These are phyloP conservation scores for Morpho achilles DNA, from an alignment of 2,888 invertebrate species.

Conservation along the genomic window DNA sequence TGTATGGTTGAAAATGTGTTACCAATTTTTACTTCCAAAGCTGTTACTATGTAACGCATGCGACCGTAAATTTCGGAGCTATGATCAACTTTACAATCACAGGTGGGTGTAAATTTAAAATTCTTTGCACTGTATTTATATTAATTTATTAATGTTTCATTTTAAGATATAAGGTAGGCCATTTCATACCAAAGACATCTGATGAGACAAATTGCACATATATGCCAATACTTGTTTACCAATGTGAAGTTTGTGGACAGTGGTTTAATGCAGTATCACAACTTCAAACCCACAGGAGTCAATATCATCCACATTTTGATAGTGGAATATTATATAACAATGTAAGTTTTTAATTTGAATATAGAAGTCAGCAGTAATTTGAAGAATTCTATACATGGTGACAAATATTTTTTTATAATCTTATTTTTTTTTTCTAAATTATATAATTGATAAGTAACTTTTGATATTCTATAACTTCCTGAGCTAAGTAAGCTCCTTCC, in stretches of 20 bases:
- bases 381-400: too few relatives aligned
- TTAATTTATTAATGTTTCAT: constrained; percentile 12
- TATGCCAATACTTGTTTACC: constrained; percentile 50
- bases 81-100: constrained; percentile 70
- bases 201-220: constrained; percentile 35
- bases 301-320: constrained; percentile 52
- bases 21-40: constrained; percentile 63
- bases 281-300: constrained; percentile 56
- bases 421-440: too few relatives aligned
- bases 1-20: constrained; percentile 58
- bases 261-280: constrained; percentile 48
- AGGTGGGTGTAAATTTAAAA: constrained; percentile 42
- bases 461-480: too few relatives aligned
- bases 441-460: too few relatives aligned
- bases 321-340: constrained; percentile 35
- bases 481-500: too few relatives aligned
- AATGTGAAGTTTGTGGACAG: constrained; percentile 65
- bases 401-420: too few relatives aligned
- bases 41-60: constrained; percentile 67
- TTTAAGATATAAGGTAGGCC: constrained; percentile 63
- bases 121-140: neutral
- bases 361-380: neutral
- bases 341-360: constrained; percentile 34
- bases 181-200: constrained; percentile 58
- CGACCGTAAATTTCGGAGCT: constrained; percentile 68